phyloP scores from a whole-genome alignment of 1,140 invertebrate species.

The Bombus breviceps region DNA sequence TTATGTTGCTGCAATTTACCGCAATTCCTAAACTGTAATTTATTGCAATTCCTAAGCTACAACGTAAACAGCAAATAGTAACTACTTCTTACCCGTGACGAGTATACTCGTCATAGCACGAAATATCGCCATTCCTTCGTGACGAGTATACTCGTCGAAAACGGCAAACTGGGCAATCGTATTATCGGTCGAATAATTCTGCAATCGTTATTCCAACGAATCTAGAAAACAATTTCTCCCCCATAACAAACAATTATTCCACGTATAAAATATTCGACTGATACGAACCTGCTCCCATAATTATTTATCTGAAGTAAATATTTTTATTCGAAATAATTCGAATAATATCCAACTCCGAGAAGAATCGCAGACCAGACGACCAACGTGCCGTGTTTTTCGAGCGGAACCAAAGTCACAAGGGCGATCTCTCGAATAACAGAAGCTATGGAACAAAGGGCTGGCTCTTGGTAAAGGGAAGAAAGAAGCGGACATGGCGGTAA shows the following conservation, averaged over 20 bases:
- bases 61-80: too few relatives aligned
- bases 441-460: slow-evolving; percentile 11
- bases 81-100: too few relatives aligned
- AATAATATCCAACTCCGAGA: not conserved
- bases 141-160: too few relatives aligned
- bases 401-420: slow-evolving; percentile 4
- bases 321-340: not conserved
- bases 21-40: too few relatives aligned
- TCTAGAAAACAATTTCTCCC: not conserved
- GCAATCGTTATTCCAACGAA: not conserved
- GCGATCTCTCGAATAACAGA: slow-evolving; percentile 34
- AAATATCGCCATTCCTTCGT: too few relatives aligned
- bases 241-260: not conserved
- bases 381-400: not conserved
- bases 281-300: accelerated
- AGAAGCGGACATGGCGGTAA: slow-evolving; percentile 54
- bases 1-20: too few relatives aligned
- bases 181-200: too few relatives aligned
- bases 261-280: not conserved
- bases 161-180: not conserved
- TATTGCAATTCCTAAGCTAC: too few relatives aligned
- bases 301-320: not conserved
- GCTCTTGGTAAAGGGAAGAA: slow-evolving; percentile 35
- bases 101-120: too few relatives aligned
- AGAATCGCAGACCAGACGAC: not conserved